Evolutionary conservation across 2,113 vertebrate genomes (phyloP), one percentile per base, ranked within the genome.

Genomic region (Guaruba guarouba): DNA sequence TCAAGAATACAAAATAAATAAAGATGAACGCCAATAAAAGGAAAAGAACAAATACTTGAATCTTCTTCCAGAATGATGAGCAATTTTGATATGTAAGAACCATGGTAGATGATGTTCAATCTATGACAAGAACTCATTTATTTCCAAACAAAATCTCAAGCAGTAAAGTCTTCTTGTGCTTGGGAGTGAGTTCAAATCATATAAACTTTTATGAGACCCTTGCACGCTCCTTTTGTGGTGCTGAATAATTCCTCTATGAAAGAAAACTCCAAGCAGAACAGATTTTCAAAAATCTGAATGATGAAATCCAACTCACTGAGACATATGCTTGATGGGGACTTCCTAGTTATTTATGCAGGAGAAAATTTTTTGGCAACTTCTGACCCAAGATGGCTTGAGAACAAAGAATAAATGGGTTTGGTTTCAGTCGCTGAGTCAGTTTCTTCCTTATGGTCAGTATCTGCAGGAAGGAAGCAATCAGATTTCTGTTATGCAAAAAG

Each of bases 1-100:
- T 86, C 83, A 77, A 69, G 33, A 93, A 94, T 90, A 81, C 39
- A 95, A 95, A 95, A 91, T 90, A 94, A 96, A 95, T 91, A 88
- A 75, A 93, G 35, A 84, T 22, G 9, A 85, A 43, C 27, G 41
- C 3, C 25, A 92, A 35, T 18, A 84, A 88, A 94, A 93, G 48
- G 74, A 82, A 88, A 59, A 90, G 11, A 87, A 78, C 43, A 61
- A 91, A 73, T 28, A 68, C 10, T 90, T 71, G 15, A 88, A 46
- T 82, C 37, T 81, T 88, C 35, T 86, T 86, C 37, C 69, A 82
- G 62, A 94, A 44, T 13, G 1, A 69, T 44, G 23, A 93, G 57
- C 79, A 81, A 69, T n/a, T 62, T 82, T 61, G 61, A 57, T 86
- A 88, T 64, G 66, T 54, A 54, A 76, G 44, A 94, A 85, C 10